These are phyloP conservation scores for Physocephala rufipes DNA, from an alignment of 2,888 invertebrate species.

Conservation along the genomic window DNA sequence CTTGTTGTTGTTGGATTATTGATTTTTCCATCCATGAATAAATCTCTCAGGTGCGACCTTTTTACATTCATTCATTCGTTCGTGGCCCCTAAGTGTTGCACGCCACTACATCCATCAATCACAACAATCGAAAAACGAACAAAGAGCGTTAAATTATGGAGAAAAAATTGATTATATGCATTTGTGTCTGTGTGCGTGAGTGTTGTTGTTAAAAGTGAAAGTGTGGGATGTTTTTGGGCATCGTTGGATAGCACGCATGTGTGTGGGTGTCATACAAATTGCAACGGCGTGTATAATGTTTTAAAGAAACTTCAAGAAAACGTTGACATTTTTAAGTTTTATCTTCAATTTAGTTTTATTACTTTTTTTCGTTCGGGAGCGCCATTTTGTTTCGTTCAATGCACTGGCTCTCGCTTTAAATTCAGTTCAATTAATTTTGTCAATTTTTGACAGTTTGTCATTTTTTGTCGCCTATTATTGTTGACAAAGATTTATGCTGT, in stretches of 20 bases:
- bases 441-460: conserved; percentile 50
- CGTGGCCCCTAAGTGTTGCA: neutral
- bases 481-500: conserved; percentile 49
- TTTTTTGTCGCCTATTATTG: conserved; percentile 45
- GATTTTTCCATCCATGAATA: conserved; percentile 46
- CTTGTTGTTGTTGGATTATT: conserved; percentile 38
- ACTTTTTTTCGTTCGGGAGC: neutral
- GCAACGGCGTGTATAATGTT: no score
- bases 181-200: no score
- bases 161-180: neutral
- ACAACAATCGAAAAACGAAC: no score
- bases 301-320: neutral
- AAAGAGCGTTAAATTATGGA: no score
- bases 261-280: conserved; percentile 32
- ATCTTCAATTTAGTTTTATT: neutral
- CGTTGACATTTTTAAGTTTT: neutral
- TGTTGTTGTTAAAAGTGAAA: conserved; percentile 24
- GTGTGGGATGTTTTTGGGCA: conserved; percentile 19
- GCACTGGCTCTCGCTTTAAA: conserved; percentile 11
- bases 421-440: conserved; percentile 51
- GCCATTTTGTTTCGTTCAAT: conserved; percentile 13
- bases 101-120: neutral
- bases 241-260: conserved; percentile 28
- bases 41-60: conserved; percentile 47
- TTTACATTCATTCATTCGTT: neutral